Evolutionary conservation across 1,140 invertebrate species (phyloP).

Genomic region (Trichonephila inaurata): DNA sequence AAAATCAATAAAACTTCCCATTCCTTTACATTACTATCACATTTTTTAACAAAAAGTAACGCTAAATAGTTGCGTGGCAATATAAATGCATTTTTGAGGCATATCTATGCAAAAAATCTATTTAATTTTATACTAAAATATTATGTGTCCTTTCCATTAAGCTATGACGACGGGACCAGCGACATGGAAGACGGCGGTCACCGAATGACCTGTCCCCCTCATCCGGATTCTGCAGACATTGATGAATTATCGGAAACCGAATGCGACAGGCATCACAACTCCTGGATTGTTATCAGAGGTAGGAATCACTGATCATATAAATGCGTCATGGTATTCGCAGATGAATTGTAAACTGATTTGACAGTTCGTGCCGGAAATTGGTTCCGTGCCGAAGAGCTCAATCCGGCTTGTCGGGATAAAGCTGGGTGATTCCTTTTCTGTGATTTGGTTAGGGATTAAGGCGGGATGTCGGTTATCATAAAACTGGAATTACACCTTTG

Average conservation of each 20-base stretch:
- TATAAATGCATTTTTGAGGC: too few species aligned
- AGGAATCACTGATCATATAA: constrained; percentile 23
- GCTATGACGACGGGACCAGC: constrained; percentile 62
- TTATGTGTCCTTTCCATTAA: neutral
- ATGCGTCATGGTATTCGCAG: neutral
- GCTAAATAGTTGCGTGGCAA: too few species aligned
- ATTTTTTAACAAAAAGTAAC: too few species aligned
- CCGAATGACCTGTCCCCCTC: constrained; percentile 50
- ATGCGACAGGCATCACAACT: constrained; percentile 76
- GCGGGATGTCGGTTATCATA: neutral
- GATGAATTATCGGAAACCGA: constrained; percentile 77
- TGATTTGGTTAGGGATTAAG: neutral
- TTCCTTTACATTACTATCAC: too few species aligned
- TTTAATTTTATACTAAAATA: neutral
- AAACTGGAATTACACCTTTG: neutral
- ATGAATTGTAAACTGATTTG: constrained; percentile 62
- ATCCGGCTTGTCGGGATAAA: constrained; percentile 17
- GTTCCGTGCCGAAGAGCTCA: neutral
- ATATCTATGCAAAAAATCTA: too few species aligned
- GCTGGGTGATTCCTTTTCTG: neutral
- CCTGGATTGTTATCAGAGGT: constrained; percentile 76
- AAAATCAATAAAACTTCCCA: too few species aligned
- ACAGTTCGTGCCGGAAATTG: constrained; percentile 50
- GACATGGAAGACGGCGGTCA: constrained; percentile 51
- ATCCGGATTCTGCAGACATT: constrained; percentile 61